A percentile compares a stretch with the other conserved stretches of the same genome.
Conservation (phyloP, 2,888 invertebrate genomes). For the Chloroclystis v-ata region DNA sequence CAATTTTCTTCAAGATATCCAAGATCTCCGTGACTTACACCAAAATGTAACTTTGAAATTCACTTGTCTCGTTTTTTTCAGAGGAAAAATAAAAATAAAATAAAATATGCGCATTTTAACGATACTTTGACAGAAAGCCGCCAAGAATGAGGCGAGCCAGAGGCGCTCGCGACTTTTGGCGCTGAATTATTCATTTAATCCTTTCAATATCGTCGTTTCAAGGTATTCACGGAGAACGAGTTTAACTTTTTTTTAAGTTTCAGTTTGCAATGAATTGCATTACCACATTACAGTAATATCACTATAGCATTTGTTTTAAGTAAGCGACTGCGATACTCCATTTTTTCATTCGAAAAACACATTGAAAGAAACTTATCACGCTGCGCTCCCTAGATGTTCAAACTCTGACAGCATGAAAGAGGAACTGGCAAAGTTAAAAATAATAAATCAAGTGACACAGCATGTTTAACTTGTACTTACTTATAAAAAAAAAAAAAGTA, state of each 20-base stretch:
- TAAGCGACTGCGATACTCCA: neutral
- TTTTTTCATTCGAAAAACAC: slow-evolving; percentile 14
- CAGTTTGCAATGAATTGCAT: slow-evolving; percentile 40
- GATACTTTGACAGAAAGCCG: slow-evolving; percentile 52
- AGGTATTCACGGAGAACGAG: slow-evolving; percentile 42
- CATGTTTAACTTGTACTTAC: slow-evolving; percentile 28
- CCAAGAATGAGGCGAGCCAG: slow-evolving; percentile 48
- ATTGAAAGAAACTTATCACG: slow-evolving; percentile 20
- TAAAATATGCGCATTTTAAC: slow-evolving; percentile 62
- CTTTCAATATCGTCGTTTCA: slow-evolving; percentile 60
- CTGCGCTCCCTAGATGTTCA: slow-evolving; percentile 15
- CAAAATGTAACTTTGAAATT: slow-evolving; percentile 23
- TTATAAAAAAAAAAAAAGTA: slow-evolving; percentile 30
- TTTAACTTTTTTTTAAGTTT: slow-evolving; percentile 40
- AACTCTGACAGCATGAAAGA: slow-evolving; percentile 20
- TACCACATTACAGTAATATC: slow-evolving; percentile 9
- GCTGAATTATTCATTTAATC: slow-evolving; percentile 68
- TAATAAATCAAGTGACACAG: slow-evolving; percentile 33
- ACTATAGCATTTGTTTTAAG: neutral
- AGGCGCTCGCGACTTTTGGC: slow-evolving; percentile 54
- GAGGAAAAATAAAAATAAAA: slow-evolving; percentile 41
- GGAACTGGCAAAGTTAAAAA: slow-evolving; percentile 20
- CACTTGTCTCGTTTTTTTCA: slow-evolving; percentile 37
- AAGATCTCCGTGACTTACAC: slow-evolving; percentile 1
- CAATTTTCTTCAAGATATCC: slow-evolving; percentile 23